A percentile compares a stretch with the other conserved stretches of the same genome.
Evolutionary conservation across 2,113 vertebrate genomes (phyloP).

Genomic region (Cynocephalus volans): DNA sequence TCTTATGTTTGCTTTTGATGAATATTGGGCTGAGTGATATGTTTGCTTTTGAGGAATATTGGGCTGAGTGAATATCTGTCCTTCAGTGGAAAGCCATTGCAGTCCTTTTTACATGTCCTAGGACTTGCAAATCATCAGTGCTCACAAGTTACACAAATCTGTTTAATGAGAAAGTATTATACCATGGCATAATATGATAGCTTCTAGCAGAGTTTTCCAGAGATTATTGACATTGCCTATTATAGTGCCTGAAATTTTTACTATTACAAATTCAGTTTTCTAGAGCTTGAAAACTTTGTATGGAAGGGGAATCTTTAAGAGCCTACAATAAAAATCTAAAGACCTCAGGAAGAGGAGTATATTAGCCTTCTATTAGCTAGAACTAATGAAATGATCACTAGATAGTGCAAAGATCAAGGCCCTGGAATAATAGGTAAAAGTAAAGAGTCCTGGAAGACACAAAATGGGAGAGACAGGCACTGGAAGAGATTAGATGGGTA

Average conservation of each 20-base stretch:
- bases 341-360: neutral
- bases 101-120: neutral
- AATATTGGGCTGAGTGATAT: no score
- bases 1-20: neutral
- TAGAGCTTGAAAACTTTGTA: neutral
- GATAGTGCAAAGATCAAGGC: neutral
- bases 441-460: neutral
- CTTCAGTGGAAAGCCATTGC: neutral
- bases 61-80: neutral
- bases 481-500: neutral
- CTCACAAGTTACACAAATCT: neutral
- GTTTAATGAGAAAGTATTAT: neutral
- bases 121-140: neutral
- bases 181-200: neutral
- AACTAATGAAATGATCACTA: conserved; percentile 1
- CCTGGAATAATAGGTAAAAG: neutral
- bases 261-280: neutral
- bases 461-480: neutral
- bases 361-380: neutral
- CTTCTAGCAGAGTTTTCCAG: neutral
- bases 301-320: neutral
- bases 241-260: neutral
- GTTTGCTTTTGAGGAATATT: no score
- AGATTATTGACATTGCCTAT: neutral
- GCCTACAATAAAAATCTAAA: neutral